Conservation (phyloP, 2,113 vertebrate genomes). For the Clarias macrocephalus region DNA sequence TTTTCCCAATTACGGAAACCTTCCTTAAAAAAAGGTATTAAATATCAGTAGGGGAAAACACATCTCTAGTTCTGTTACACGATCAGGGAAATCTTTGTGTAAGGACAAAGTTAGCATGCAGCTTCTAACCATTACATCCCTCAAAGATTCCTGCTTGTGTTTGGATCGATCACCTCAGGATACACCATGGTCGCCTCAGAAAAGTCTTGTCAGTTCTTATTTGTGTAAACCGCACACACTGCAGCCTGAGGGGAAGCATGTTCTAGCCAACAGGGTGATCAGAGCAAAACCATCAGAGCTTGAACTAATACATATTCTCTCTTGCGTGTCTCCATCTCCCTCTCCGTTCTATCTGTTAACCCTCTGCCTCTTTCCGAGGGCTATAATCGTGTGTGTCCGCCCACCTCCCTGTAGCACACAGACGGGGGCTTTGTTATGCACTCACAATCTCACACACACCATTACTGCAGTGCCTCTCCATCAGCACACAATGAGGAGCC, state of each 20-base stretch:
- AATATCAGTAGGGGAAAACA: too few species aligned
- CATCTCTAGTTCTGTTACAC: too few species aligned
- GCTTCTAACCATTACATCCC: background rate
- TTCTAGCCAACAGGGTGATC: background rate
- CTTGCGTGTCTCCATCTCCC: conserved; percentile 8
- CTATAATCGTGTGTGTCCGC: conserved; percentile 76
- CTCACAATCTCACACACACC: conserved; percentile 44
- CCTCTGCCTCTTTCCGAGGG: conserved; percentile 52
- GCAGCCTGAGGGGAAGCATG: background rate
- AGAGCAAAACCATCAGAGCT: background rate
- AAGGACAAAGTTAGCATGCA: too few species aligned
- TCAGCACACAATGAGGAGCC: conserved; percentile 39
- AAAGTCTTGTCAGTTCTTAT: background rate
- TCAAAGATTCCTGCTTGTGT: background rate
- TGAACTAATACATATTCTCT: conserved; percentile 27
- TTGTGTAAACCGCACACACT: background rate
- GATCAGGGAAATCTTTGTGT: background rate
- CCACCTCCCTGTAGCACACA: conserved; percentile 66
- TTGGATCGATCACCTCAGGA: background rate
- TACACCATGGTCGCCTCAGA: background rate
- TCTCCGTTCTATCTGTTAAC: conserved; percentile 20
- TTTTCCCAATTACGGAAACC: too few species aligned
- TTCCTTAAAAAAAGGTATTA: too few species aligned
- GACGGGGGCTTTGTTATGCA: conserved; percentile 59
- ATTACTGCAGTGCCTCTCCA: conserved; percentile 44